Evolutionary conservation across 2,797 vertebrate genomes (phyloP), one percentile per base, ranked within the genome.

Genomic region (Xyrichtys novacula): DNA sequence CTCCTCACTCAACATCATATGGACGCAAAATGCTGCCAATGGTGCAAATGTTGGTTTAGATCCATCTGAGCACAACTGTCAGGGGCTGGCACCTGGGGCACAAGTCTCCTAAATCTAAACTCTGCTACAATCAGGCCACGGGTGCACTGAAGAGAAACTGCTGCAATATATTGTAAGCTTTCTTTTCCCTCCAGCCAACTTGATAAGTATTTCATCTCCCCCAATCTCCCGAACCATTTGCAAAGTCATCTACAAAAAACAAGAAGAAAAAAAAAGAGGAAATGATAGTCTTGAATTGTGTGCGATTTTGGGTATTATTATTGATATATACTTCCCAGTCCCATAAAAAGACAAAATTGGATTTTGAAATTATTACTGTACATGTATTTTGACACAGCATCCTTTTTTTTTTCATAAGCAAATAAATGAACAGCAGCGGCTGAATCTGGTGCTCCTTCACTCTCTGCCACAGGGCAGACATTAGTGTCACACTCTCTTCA

Each of bases 391-490:
- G 77, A 87, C 84, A 81, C 25, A 4, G 44, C 14, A 4, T 65
- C 64, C 17, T 71, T 47, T 70, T 55, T 63, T 68, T 28, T 16
- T 55, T 20, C 65, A 71, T 73, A 85, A 86, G 85, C 88, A 93
- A 93, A 93, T 86, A 92, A 88, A 89, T 83, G 80, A 90, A 83
- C 77, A 85, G 78, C 66, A 8, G 63, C 69, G 61, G 72, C 74
- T 76, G 75, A 69, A 77, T 86, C 78, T 68, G 70, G 76, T 71
- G 80, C 65, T 49, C 44, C 65, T 56, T 81, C 58, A 71, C 72
- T 77, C 39, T 16, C 67, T 71, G 86, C 93, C 90, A 88, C 82
- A 60, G 91, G 93, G 89, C 85, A 92, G 65, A 88, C 88, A 94
- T 94, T 93, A 94, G 84, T 88, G 85, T 91, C 83, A 74, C 60